Conservation (phyloP, 2,113 vertebrate species). For the Aleadryas rufinucha region DNA sequence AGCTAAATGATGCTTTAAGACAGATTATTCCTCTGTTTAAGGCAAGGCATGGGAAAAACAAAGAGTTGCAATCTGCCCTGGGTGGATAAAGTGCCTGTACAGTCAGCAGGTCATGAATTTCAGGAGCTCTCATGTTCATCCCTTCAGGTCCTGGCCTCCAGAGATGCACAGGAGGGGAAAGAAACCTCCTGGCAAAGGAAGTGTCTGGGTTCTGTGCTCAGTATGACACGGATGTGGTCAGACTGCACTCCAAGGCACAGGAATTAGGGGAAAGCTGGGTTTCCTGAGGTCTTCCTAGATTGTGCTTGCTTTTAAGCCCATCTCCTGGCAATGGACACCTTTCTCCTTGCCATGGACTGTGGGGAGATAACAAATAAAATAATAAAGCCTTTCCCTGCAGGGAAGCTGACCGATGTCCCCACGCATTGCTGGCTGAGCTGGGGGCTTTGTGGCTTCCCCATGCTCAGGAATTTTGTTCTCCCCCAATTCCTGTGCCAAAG, state of each 20-base stretch:
- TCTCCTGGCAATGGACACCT: not conserved
- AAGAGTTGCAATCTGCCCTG: not conserved
- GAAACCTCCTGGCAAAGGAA: not conserved
- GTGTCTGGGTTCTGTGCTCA: not conserved
- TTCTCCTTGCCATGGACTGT: accelerated
- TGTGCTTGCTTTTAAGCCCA: not conserved
- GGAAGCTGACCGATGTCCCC: accelerated
- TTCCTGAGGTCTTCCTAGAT: not conserved
- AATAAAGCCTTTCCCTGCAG: not conserved
- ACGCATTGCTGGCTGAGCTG: not conserved
- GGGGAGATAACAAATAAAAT: not conserved
- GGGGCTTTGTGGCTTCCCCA: not conserved
- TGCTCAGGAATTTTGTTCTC: not conserved
- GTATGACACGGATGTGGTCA: not conserved
- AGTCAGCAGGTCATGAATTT: not conserved
- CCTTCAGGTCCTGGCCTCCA: not conserved
- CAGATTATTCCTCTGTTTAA: not conserved
- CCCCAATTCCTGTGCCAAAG: not conserved
- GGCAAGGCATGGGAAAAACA: not conserved
- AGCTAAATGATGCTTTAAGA: not conserved
- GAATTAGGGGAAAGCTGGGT: not conserved
- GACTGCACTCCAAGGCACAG: not conserved
- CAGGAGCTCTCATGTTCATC: not conserved
- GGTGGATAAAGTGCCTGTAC: not conserved
- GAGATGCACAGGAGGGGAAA: not conserved